A percentile compares a stretch with the other conserved stretches of the same genome.
phyloP scores from a whole-genome alignment of 2,888 invertebrate species.

The Tolmerus cingulatus region DNA sequence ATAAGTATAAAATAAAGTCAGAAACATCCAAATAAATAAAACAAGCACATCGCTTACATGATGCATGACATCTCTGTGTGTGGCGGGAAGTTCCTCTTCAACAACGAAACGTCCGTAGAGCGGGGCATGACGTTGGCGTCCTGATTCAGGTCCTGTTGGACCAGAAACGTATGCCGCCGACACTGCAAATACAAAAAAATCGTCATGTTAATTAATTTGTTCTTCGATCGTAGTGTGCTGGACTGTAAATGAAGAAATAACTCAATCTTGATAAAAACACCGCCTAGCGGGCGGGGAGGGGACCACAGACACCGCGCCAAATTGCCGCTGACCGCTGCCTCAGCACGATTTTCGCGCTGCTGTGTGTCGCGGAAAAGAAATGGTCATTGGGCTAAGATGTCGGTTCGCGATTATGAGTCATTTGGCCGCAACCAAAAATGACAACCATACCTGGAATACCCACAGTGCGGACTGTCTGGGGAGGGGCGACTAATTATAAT shows the following conservation, averaged over 20 bases:
- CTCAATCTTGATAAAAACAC: conserved; percentile 6
- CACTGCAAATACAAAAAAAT: conserved; percentile 55
- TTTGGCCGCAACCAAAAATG: not conserved
- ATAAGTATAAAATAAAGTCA: conserved; percentile 20
- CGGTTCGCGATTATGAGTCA: not conserved
- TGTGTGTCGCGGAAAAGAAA: not conserved
- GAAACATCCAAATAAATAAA: conserved; percentile 11
- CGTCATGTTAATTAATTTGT: not conserved
- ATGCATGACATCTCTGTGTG: conserved; percentile 65
- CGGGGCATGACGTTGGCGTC: conserved; percentile 76
- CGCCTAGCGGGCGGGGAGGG: not conserved
- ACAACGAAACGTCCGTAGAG: conserved; percentile 90
- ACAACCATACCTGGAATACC: not conserved
- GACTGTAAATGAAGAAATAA: not conserved
- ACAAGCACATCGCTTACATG: conserved; percentile 59
- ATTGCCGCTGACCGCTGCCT: not conserved
- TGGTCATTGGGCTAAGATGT: not conserved
- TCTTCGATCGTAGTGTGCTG: not conserved
- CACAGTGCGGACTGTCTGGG: not conserved
- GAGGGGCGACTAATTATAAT: not conserved
- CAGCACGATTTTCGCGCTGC: not conserved
- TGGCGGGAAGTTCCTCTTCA: conserved; percentile 79
- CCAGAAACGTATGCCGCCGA: conserved; percentile 64
- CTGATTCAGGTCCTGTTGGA: conserved; percentile 60
- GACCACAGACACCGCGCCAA: not conserved